Percentiles rank a stretch among this genome's conserved stretches.
These are phyloP conservation scores for Drosophila simulans DNA, from an alignment of 1,140 invertebrate species.

Conservation along the genomic window DNA sequence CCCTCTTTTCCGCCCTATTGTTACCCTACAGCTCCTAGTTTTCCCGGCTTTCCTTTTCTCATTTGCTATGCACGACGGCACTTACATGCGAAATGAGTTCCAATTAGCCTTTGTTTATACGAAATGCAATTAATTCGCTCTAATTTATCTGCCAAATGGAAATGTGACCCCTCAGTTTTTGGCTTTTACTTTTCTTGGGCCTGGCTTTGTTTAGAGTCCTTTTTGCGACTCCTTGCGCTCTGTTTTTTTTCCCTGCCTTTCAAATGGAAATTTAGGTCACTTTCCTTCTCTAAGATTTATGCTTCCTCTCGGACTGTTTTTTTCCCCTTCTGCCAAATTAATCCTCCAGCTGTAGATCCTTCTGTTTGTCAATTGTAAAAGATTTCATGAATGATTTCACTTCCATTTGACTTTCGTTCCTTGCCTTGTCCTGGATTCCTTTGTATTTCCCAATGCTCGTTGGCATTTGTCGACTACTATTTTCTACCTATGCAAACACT, in stretches of 20 bases:
- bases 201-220: slow-evolving; percentile 30
- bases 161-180: slow-evolving; percentile 35
- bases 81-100: slow-evolving; percentile 80
- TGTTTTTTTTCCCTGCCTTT: slow-evolving; percentile 45
- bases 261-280: slow-evolving; percentile 69
- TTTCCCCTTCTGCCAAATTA: slow-evolving; percentile 1
- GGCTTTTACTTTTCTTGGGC: slow-evolving; percentile 22
- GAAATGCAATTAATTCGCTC: slow-evolving; percentile 83
- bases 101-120: slow-evolving; percentile 80
- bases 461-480: slow-evolving; percentile 19
- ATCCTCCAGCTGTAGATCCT: slow-evolving; percentile 8
- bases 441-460: slow-evolving; percentile 5
- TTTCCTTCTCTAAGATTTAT: slow-evolving; percentile 65
- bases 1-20: not conserved
- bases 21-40: slow-evolving; percentile 10
- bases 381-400: slow-evolving; percentile 82
- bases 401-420: slow-evolving; percentile 68
- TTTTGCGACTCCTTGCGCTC: slow-evolving; percentile 34
- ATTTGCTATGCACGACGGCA: slow-evolving; percentile 74
- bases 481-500: slow-evolving; percentile 43
- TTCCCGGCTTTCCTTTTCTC: slow-evolving; percentile 28
- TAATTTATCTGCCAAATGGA: slow-evolving; percentile 74
- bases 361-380: slow-evolving; percentile 74
- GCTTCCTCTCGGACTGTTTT: slow-evolving; percentile 28
- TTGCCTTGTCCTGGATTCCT: slow-evolving; percentile 16